Evolutionary conservation across 2,113 vertebrate species (phyloP).

Genomic region (Cygnus buccinator): DNA sequence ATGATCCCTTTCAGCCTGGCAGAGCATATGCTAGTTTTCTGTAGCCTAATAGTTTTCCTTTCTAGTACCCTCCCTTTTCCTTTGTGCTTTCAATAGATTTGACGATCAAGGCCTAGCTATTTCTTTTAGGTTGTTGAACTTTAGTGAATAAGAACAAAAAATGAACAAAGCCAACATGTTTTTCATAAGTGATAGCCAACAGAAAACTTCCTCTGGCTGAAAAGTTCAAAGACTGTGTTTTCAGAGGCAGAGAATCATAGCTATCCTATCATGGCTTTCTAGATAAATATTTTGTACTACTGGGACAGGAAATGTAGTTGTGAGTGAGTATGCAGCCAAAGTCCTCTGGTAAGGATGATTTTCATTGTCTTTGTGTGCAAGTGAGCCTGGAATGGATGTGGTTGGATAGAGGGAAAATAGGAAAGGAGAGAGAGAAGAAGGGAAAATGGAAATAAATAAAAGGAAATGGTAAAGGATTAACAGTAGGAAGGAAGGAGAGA

Average conservation of each 20-base stretch:
- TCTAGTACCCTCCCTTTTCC: not conserved
- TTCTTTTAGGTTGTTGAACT: conserved; percentile 43
- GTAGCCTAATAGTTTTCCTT: conserved; percentile 6
- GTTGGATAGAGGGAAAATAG: not conserved
- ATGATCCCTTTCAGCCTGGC: not conserved
- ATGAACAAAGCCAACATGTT: conserved; percentile 53
- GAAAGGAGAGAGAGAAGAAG: not conserved
- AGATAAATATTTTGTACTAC: conserved; percentile 10
- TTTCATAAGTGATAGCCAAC: conserved; percentile 58
- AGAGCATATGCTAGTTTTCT: not conserved
- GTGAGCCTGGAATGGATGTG: not conserved
- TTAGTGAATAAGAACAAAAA: conserved; percentile 9
- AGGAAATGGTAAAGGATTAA: not conserved
- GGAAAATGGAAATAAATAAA: not conserved
- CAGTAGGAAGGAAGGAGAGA: not conserved
- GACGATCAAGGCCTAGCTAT: conserved; percentile 47
- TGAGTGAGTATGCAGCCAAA: not conserved
- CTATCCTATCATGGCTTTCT: not conserved
- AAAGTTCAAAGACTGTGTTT: conserved; percentile 46
- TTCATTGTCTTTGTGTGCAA: not conserved
- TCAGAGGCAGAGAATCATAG: conserved; percentile 5
- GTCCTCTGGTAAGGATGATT: not conserved
- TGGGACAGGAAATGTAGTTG: not conserved
- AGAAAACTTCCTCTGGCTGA: conserved; percentile 62
- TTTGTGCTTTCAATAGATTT: conserved; percentile 37